Percentiles rank a stretch among this genome's conserved stretches.
phyloP scores from a whole-genome alignment of 1,140 invertebrate species.

The Ptiloglossa arizonensis region DNA sequence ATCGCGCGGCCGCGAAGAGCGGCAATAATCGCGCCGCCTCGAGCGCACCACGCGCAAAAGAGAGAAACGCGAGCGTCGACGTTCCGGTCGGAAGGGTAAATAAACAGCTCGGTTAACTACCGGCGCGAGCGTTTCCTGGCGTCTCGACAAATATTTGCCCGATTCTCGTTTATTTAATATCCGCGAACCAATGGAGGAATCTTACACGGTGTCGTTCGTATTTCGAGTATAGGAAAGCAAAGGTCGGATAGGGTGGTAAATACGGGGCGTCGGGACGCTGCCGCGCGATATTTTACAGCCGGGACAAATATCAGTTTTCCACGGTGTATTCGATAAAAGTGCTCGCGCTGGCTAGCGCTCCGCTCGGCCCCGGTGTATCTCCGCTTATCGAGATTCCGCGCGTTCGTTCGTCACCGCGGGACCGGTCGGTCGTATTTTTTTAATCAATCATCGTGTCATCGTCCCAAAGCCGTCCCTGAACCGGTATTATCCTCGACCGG shows the following conservation, averaged over 20 bases:
- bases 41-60: not conserved
- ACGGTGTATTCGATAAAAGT: not conserved
- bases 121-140: not conserved
- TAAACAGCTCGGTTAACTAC: constrained; percentile 22
- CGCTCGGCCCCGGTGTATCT: constrained; percentile 3
- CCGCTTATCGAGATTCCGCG: constrained; percentile 27
- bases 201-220: not conserved
- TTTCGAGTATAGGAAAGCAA: constrained; percentile 8
- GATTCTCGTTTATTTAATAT: constrained; percentile 19
- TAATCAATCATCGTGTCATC: constrained; percentile 44
- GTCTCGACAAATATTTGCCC: constrained; percentile 21
- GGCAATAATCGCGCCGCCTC: not conserved
- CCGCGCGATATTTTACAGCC: not conserved
- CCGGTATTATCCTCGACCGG: constrained; percentile 6
- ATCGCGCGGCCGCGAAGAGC: too few relatives aligned
- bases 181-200: not conserved
- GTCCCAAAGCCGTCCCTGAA: constrained; percentile 24
- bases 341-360: not conserved
- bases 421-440: constrained; percentile 19
- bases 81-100: not conserved
- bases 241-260: constrained; percentile 21
- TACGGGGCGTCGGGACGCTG: too few relatives aligned
- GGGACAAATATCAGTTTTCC: constrained; percentile 45
- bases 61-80: too few relatives aligned
- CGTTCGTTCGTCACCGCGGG: constrained; percentile 9